These are phyloP conservation scores for Sorex fumeus DNA, from an alignment of 2,113 vertebrate genomes.

Conservation along the genomic window DNA sequence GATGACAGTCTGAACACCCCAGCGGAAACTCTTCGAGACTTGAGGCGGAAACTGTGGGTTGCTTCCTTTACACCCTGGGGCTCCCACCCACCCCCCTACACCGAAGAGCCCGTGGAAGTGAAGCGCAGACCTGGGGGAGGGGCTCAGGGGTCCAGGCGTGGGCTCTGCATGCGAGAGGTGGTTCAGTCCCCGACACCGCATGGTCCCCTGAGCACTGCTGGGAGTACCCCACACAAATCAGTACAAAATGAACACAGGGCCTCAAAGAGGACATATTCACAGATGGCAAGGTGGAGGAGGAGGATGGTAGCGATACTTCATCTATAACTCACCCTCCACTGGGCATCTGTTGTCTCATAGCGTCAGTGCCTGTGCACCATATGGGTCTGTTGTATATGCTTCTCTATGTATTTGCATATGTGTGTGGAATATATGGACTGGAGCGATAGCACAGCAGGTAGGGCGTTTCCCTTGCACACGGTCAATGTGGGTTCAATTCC, in stretches of 20 bases:
- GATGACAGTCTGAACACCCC: not conserved
- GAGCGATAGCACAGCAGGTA: too few relatives aligned
- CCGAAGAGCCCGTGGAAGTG: rapidly evolving
- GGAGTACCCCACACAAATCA: too few relatives aligned
- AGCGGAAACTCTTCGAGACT: not conserved
- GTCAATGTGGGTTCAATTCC: too few relatives aligned
- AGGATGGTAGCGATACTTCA: too few relatives aligned
- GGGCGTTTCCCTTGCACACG: too few relatives aligned
- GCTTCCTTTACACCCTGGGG: not conserved
- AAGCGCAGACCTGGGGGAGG: not conserved
- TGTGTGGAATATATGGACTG: not conserved
- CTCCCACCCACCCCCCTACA: not conserved
- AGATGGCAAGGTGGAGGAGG: not conserved
- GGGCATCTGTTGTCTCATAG: not conserved
- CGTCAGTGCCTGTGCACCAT: not conserved
- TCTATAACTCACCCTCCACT: rapidly evolving
- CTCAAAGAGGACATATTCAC: not conserved
- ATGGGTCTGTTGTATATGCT: not conserved
- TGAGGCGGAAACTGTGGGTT: not conserved
- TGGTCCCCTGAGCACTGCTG: too few relatives aligned
- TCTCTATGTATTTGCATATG: not conserved
- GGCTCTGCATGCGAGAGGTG: too few relatives aligned
- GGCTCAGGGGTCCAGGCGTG: too few relatives aligned
- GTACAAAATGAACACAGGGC: not conserved
- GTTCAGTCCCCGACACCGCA: too few relatives aligned